phyloP scores from a whole-genome alignment of 2,888 invertebrate species.

The Incurvaria masculella region DNA sequence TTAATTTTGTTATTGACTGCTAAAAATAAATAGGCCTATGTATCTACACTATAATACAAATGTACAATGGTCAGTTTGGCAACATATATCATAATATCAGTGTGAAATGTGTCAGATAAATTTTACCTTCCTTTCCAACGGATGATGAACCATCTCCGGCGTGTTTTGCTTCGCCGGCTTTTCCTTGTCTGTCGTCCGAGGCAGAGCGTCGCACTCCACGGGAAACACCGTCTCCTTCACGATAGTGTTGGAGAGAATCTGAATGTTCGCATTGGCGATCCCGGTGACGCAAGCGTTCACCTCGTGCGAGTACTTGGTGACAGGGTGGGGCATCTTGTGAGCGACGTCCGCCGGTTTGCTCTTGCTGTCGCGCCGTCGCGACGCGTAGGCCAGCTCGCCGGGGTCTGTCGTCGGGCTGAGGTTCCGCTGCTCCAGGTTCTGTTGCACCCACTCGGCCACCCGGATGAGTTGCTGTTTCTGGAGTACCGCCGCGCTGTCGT shows the following conservation, averaged over 20 bases:
- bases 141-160: no score
- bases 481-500: slow-evolving; percentile 52
- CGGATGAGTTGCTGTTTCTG: slow-evolving; percentile 63
- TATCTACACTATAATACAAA: no score
- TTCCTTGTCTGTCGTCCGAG: slow-evolving; percentile 10
- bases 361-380: slow-evolving; percentile 34
- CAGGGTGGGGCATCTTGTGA: slow-evolving; percentile 48
- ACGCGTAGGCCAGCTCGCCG: slow-evolving; percentile 26
- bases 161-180: neutral
- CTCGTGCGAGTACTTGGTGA: slow-evolving; percentile 38
- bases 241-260: slow-evolving; percentile 22
- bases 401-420: slow-evolving; percentile 36
- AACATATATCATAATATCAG: no score
- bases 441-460: slow-evolving; percentile 77
- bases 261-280: neutral
- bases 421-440: slow-evolving; percentile 55
- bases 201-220: slow-evolving; percentile 38
- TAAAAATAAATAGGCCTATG: no score
- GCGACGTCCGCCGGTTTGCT: slow-evolving; percentile 47
- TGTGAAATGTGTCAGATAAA: no score
- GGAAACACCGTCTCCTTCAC: slow-evolving; percentile 46
- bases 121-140: no score
- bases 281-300: neutral
- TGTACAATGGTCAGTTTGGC: no score
- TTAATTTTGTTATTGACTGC: no score